Conservation (phyloP, 2,113 vertebrate genomes). For the Thunnus maccoyii region DNA sequence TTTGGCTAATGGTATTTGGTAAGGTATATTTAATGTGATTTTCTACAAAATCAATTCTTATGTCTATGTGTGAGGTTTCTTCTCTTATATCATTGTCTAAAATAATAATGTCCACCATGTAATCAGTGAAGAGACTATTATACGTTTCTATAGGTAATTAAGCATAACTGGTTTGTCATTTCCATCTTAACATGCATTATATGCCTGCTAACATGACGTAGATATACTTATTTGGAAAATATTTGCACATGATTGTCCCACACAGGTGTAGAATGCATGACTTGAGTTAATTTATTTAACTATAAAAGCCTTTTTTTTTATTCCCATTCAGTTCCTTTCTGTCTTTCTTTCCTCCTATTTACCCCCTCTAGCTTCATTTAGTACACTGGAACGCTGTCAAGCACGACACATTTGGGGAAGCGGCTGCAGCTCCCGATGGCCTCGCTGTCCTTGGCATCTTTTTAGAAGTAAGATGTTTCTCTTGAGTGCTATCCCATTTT, state of each 20-base stretch:
- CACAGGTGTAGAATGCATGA: neutral
- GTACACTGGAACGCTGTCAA: conserved; percentile 97
- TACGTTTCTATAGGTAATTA: too few species aligned
- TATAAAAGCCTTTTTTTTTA: neutral
- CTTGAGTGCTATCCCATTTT: neutral
- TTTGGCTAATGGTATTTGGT: neutral
- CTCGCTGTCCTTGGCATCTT: conserved; percentile 95
- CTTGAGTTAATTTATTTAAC: neutral
- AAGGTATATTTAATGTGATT: neutral
- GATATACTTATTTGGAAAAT: neutral
- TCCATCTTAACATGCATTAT: neutral
- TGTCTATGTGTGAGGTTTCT: too few species aligned
- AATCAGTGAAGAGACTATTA: too few species aligned
- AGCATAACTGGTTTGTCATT: neutral
- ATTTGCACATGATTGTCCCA: neutral
- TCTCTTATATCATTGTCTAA: too few species aligned
- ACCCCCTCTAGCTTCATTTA: conserved; percentile 90
- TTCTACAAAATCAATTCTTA: too few species aligned
- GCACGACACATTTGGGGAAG: conserved; percentile 91
- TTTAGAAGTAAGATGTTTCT: conserved; percentile 88
- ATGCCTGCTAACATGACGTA: neutral
- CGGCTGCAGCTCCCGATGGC: conserved; percentile 90
- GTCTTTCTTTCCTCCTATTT: neutral
- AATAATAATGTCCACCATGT: too few species aligned
- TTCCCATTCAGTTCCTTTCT: neutral